Conservation (phyloP, 2,113 vertebrate genomes). For the Alectura lathami region DNA sequence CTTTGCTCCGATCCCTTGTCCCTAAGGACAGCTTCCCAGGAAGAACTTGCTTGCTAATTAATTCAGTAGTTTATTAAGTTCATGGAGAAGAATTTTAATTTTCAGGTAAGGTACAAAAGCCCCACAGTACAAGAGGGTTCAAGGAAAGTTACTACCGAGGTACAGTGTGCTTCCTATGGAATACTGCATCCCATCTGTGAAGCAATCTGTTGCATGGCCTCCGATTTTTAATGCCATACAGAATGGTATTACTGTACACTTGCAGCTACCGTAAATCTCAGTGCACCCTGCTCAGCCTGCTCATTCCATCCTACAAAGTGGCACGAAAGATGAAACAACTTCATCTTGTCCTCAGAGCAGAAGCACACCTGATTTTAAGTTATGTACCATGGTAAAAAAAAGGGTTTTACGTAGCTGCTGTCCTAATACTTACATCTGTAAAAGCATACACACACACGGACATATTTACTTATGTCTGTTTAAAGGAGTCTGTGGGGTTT, state of each 20-base stretch:
- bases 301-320: neutral
- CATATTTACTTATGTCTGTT: neutral
- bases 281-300: neutral
- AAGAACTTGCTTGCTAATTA: neutral
- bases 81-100: neutral
- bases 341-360: neutral
- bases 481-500: neutral
- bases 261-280: neutral
- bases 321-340: neutral
- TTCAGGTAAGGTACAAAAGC: neutral
- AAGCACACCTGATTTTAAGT: neutral
- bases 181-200: neutral
- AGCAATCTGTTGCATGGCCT: neutral
- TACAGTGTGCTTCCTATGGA: neutral
- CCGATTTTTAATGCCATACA: neutral
- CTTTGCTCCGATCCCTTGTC: too few species aligned
- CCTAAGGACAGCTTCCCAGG: too few species aligned
- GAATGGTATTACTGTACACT: neutral
- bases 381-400: rapidly evolving
- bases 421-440: neutral
- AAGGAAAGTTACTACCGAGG: neutral
- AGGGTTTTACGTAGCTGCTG: neutral
- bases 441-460: neutral
- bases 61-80: neutral
- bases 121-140: neutral